Conservation (phyloP, 1,140 invertebrate species). For the Aphidius ervi region DNA sequence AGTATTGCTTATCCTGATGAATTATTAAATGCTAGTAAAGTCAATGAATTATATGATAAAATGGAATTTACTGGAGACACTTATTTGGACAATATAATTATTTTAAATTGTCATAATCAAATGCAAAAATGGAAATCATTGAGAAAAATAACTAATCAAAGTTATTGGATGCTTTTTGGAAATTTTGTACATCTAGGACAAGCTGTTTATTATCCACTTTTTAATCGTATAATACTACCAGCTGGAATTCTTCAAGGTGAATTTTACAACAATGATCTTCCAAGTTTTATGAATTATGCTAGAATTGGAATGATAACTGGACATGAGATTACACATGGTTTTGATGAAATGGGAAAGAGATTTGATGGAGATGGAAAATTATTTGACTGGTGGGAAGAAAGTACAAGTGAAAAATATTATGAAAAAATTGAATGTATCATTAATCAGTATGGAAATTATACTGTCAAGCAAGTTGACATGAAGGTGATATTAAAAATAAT, state of each 20-base stretch:
- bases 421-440: slow-evolving; percentile 64
- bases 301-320: slow-evolving; percentile 69
- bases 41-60: slow-evolving; percentile 70
- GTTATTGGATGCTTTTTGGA: slow-evolving; percentile 53
- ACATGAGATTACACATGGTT: slow-evolving; percentile 58
- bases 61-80: slow-evolving; percentile 65
- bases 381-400: slow-evolving; percentile 63
- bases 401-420: slow-evolving; percentile 58
- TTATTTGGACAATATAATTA: slow-evolving; percentile 71
- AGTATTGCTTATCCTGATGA: slow-evolving; percentile 63
- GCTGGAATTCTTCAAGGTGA: slow-evolving; percentile 72
- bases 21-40: slow-evolving; percentile 63
- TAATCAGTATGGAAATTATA: slow-evolving; percentile 66
- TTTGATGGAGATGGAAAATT: slow-evolving; percentile 65
- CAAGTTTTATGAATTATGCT: slow-evolving; percentile 73
- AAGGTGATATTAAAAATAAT: slow-evolving; percentile 45
- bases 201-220: slow-evolving; percentile 51
- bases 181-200: slow-evolving; percentile 60
- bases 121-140: slow-evolving; percentile 69
- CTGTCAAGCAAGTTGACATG: slow-evolving; percentile 54
- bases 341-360: slow-evolving; percentile 63
- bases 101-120: slow-evolving; percentile 70
- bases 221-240: slow-evolving; percentile 59
- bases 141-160: slow-evolving; percentile 73
- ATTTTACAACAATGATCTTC: slow-evolving; percentile 66